phyloP scores from a whole-genome alignment of 2,797 vertebrate genomes.

The Sparus aurata region DNA sequence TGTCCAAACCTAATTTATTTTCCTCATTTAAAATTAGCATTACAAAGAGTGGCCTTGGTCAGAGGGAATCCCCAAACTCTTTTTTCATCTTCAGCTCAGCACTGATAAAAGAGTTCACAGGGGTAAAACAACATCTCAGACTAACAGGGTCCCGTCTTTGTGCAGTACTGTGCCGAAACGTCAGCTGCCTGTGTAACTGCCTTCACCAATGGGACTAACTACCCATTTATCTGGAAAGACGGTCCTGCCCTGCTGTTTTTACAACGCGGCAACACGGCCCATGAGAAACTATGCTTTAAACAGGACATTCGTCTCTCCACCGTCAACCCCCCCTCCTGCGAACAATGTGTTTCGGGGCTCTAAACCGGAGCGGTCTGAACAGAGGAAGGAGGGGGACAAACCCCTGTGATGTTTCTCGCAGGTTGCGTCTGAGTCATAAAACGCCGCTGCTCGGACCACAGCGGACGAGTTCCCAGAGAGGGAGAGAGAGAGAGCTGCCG shows the following conservation, averaged over 20 bases:
- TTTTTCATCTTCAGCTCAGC: slow-evolving; percentile 41
- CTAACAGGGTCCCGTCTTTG: slow-evolving; percentile 32
- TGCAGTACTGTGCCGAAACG: slow-evolving; percentile 40
- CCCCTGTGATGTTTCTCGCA: slow-evolving; percentile 78
- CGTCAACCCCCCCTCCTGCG: neutral
- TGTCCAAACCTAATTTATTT: slow-evolving; percentile 25
- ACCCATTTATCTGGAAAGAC: slow-evolving; percentile 34
- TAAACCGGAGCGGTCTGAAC: slow-evolving; percentile 58
- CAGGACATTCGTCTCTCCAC: slow-evolving; percentile 53
- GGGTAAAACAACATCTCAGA: slow-evolving; percentile 17
- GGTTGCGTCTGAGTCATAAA: slow-evolving; percentile 69
- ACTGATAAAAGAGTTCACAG: slow-evolving; percentile 32
- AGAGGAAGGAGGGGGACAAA: slow-evolving; percentile 20
- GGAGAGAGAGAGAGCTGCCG: slow-evolving; percentile 16
- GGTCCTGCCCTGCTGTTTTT: slow-evolving; percentile 50
- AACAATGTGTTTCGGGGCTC: slow-evolving; percentile 66
- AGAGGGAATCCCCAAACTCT: slow-evolving; percentile 33
- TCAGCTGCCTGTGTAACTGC: slow-evolving; percentile 39
- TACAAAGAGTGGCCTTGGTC: slow-evolving; percentile 34
- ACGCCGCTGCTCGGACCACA: slow-evolving; percentile 35
- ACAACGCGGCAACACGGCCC: slow-evolving; percentile 55
- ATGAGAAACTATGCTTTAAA: slow-evolving; percentile 63
- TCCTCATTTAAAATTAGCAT: slow-evolving; percentile 41
- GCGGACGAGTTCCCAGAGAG: slow-evolving; percentile 49
- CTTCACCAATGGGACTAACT: slow-evolving; percentile 10